A percentile compares a stretch with the other conserved stretches of the same genome.
Conservation (phyloP, 1,140 invertebrate species). For the Portunus trituberculatus region DNA sequence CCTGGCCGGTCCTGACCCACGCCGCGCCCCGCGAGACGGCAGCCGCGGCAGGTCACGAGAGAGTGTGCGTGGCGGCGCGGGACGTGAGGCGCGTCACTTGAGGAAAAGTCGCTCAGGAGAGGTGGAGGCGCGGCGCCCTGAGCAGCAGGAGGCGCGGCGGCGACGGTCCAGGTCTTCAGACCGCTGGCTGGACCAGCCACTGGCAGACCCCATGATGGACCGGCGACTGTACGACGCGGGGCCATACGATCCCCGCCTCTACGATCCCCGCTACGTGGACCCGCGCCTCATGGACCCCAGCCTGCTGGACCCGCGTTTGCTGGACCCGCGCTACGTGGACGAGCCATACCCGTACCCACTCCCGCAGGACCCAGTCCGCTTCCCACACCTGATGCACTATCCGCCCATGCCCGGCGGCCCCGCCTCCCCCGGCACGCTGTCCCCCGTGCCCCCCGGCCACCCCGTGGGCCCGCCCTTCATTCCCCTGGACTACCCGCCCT, state of each 20-base stretch:
- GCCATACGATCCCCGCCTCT: constrained; percentile 15
- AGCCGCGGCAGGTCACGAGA: constrained; percentile 61
- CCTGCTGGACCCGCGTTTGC: constrained; percentile 57
- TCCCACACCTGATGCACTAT: constrained; percentile 70
- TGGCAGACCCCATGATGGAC: not conserved
- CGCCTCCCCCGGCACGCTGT: constrained; percentile 44
- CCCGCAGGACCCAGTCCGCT: constrained; percentile 57
- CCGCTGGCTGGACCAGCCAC: constrained; percentile 62
- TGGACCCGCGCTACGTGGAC: constrained; percentile 64
- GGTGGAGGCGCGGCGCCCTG: constrained; percentile 43
- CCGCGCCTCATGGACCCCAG: constrained; percentile 42
- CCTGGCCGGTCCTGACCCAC: constrained; percentile 30
- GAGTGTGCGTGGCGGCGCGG: not conserved
- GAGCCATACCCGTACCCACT: constrained; percentile 65
- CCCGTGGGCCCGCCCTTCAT: constrained; percentile 65
- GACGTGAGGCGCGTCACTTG: constrained; percentile 60
- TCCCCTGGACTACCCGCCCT: constrained; percentile 62
- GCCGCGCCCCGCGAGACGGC: constrained; percentile 40
- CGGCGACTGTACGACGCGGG: constrained; percentile 32
- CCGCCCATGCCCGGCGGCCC: constrained; percentile 51
- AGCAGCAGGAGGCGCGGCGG: constrained; percentile 41
- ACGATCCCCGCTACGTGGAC: constrained; percentile 49
- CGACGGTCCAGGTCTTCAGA: constrained; percentile 65
- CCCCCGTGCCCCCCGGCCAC: constrained; percentile 47
- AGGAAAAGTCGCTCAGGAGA: constrained; percentile 67